These are phyloP conservation scores for Parelbella ahira DNA, from an alignment of 2,888 invertebrate genomes.

Conservation along the genomic window DNA sequence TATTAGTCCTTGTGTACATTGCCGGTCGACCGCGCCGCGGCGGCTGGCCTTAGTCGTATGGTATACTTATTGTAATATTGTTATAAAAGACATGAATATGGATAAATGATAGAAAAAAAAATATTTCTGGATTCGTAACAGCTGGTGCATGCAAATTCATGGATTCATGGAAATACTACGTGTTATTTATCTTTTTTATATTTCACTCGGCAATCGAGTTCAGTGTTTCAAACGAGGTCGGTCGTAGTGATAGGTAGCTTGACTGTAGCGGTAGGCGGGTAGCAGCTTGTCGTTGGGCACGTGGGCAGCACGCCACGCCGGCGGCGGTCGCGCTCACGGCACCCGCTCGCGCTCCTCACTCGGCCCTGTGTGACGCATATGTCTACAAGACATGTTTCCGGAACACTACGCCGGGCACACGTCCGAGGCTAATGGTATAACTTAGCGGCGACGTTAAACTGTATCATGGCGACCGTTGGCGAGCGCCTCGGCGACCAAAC, in stretches of 20 bases:
- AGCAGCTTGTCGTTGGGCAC: constrained; percentile 44
- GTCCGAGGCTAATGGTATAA: constrained; percentile 18
- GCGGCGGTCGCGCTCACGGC: constrained; percentile 12
- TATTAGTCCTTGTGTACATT: constrained; percentile 79
- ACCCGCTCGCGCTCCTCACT: constrained; percentile 1
- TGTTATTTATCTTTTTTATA: constrained; percentile 81
- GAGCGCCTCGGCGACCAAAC: neutral
- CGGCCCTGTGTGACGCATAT: constrained; percentile 12
- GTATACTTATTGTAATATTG: constrained; percentile 72
- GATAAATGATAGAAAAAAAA: constrained; percentile 71
- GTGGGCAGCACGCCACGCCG: constrained; percentile 5
- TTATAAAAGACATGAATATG: constrained; percentile 75
- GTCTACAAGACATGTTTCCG: constrained; percentile 23
- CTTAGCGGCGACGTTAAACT: constrained; percentile 16
- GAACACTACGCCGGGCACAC: constrained; percentile 23
- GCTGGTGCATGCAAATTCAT: constrained; percentile 79
- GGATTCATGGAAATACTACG: constrained; percentile 72
- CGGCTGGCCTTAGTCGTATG: constrained; percentile 70
- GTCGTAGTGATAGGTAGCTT: constrained; percentile 35
- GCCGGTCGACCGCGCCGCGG: constrained; percentile 62
- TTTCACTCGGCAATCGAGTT: constrained; percentile 68
- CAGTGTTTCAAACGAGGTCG: constrained; percentile 72
- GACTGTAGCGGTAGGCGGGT: constrained; percentile 41
- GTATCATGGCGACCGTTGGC: constrained; percentile 17
- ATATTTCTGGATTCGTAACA: constrained; percentile 76